A percentile compares a stretch with the other conserved stretches of the same genome.
These are phyloP conservation scores for Hycleus phaleratus DNA, from an alignment of 1,140 invertebrate genomes.

Conservation along the genomic window DNA sequence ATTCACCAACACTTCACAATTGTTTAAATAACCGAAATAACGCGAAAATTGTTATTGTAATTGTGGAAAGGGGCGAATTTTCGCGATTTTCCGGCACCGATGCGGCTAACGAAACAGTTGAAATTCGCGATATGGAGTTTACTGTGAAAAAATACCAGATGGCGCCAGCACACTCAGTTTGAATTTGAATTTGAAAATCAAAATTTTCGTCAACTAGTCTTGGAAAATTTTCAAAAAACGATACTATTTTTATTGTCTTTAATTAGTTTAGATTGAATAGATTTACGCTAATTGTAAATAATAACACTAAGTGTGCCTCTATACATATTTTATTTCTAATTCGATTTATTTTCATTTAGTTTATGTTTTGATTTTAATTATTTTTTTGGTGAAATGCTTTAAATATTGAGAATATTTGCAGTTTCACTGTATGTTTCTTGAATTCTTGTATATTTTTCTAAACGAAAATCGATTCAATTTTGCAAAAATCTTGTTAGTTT, in stretches of 20 bases:
- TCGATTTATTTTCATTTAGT: constrained; percentile 14
- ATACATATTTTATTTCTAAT: not conserved
- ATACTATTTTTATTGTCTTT: too few relatives aligned
- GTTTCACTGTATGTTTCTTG: constrained; percentile 17
- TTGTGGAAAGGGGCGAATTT: not conserved
- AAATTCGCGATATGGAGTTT: too few relatives aligned
- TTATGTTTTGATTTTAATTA: constrained; percentile 8
- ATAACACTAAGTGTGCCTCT: constrained; percentile 29
- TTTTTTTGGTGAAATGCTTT: constrained; percentile 32
- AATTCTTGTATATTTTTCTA: not conserved
- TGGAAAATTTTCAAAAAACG: not conserved
- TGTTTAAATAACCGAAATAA: too few relatives aligned
- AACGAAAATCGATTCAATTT: constrained; percentile 3
- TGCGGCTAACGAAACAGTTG: not conserved
- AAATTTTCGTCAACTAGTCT: constrained; percentile 8
- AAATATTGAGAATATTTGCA: constrained; percentile 37
- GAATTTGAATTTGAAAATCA: not conserved
- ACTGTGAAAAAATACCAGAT: too few relatives aligned
- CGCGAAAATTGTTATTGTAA: too few relatives aligned
- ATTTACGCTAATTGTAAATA: constrained; percentile 23
- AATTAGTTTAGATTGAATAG: not conserved
- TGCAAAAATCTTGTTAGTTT: constrained; percentile 30
- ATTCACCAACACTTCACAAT: too few relatives aligned
- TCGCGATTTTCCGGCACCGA: not conserved
- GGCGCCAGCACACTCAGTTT: not conserved